Base-by-base conservation (phyloP, 37 sponge, comb jelly and placozoan genomes). In the Beroe forskalii region DNA sequence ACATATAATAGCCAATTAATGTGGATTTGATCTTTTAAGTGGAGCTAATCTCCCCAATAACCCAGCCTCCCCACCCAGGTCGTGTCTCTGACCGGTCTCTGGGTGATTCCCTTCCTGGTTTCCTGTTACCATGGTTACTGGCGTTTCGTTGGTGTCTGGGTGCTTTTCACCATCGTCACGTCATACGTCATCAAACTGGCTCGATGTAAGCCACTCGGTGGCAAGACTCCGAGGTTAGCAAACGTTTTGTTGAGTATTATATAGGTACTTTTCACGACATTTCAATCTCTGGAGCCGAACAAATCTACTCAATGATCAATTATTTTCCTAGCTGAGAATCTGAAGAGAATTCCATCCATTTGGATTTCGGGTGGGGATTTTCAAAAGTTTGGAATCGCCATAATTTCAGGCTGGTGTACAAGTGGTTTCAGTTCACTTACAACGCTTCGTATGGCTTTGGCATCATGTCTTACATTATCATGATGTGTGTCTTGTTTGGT, bases 361-460 rank as follows among this genome's bases (percentile, higher is more conserved):
- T n/a, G n/a, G n/a, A n/a, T n/a, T n/a, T n/a, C n/a, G n/a, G n/a
- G n/a, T n/a, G n/a, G n/a, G n/a, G n/a, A n/a, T n/a, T n/a, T n/a
- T n/a, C n/a, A n/a, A n/a, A n/a, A n/a, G n/a, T n/a, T n/a, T n/a
- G n/a, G n/a, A n/a, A n/a, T n/a, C n/a, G n/a, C n/a, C n/a, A n/a
- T n/a, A n/a, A 12, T 48, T 48, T 48, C 95, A 98, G 99, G 80
- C 92, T 94, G 44, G 97, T 98, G 22, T 98, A 98, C 89, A 66
- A 95, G 27, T 98, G 99, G 99, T 98, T 98, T 86, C 93, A 95
- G 23, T 80, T 94, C 38, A 91, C 94, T 67, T 94, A 98, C 76
- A 96, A 95, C 38, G 90, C 62, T 64, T 94, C 94, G 0, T 94
- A 94, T 64, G 93, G 76, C 0, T 61, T 96, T 22, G 99, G 95